These are phyloP conservation scores for Scaptomyza flava DNA, from an alignment of 2,888 invertebrate species.

Conservation along the genomic window DNA sequence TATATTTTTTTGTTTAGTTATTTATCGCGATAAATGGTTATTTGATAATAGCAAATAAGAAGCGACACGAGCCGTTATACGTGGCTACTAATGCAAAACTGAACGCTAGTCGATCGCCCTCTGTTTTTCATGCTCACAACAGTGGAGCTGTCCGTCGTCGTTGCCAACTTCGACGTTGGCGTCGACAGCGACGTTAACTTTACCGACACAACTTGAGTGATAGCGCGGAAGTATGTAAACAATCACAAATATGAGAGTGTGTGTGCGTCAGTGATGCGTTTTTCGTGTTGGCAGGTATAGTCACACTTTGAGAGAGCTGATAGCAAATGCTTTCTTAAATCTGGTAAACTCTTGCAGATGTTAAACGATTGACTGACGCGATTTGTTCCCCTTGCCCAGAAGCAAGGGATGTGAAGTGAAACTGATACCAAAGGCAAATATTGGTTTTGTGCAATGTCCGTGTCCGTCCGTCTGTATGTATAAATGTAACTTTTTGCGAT, in stretches of 20 bases:
- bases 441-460: no score
- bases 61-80: constrained; percentile 65
- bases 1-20: constrained; percentile 17
- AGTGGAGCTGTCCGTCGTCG: constrained; percentile 23
- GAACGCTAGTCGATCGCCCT: constrained; percentile 58
- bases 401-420: no score
- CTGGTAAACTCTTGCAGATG: neutral
- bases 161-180: constrained; percentile 7
- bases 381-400: no score
- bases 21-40: constrained; percentile 38
- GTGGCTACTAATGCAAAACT: constrained; percentile 71
- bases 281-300: constrained; percentile 14
- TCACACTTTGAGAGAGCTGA: neutral
- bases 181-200: constrained; percentile 9
- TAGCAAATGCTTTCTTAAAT: neutral
- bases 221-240: no score
- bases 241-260: no score
- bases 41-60: constrained; percentile 34
- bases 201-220: constrained; percentile 28
- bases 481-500: no score
- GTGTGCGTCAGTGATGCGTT: neutral
- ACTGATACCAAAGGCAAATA: no score
- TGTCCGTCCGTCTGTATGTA: no score
- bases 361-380: neutral
- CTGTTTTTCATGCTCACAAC: constrained; percentile 67